These are phyloP conservation scores for Hippoglossus stenolepis DNA, from an alignment of 2,113 vertebrate species.

Conservation along the genomic window DNA sequence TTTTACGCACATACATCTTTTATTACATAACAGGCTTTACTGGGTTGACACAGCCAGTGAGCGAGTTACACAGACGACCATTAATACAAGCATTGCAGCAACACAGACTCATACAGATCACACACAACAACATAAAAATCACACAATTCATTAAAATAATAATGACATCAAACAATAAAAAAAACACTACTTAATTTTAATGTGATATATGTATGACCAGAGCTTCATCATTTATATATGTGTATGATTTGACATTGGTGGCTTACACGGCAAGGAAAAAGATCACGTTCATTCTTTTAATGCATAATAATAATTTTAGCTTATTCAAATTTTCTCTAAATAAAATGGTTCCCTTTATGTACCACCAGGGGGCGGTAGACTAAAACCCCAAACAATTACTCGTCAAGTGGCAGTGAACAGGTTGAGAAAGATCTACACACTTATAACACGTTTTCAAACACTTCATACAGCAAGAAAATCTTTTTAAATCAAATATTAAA, in stretches of 20 bases:
- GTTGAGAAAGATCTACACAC: constrained; percentile 42
- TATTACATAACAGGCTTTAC: constrained; percentile 79
- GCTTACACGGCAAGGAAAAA: not conserved
- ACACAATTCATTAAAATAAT: constrained; percentile 33
- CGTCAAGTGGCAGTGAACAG: constrained; percentile 18
- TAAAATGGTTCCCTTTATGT: not conserved
- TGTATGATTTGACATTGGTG: not conserved
- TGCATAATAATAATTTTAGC: not conserved
- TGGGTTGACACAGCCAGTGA: constrained; percentile 59
- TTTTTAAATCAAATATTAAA: constrained; percentile 1
- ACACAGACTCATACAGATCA: constrained; percentile 45
- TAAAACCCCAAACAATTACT: not conserved
- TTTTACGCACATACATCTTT: constrained; percentile 66
- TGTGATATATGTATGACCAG: not conserved
- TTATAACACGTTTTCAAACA: constrained; percentile 63
- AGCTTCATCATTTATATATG: not conserved
- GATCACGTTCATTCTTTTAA: not conserved
- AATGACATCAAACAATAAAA: constrained; percentile 20
- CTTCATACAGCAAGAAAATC: constrained; percentile 51
- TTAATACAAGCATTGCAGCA: constrained; percentile 40
- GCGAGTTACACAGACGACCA: constrained; percentile 47
- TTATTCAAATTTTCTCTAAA: not conserved
- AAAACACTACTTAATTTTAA: constrained; percentile 31
- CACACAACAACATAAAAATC: constrained; percentile 36
- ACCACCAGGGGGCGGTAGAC: constrained; percentile 55